Conservation (phyloP, 2,113 vertebrate species). For the Castor canadensis region DNA sequence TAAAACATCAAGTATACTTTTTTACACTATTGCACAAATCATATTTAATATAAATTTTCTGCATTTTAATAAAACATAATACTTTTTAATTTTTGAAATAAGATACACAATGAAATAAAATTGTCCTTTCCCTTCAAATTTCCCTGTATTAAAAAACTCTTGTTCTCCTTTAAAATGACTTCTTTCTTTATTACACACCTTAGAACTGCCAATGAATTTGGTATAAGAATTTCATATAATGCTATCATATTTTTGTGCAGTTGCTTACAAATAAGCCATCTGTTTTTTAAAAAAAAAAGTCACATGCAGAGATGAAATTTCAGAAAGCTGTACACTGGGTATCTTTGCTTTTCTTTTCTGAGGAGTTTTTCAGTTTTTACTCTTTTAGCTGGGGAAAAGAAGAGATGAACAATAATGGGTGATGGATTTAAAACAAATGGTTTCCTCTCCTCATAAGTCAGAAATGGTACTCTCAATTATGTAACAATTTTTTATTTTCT, state of each 20-base stretch:
- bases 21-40: not conserved
- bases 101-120: not conserved
- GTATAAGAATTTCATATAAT: not conserved
- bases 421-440: not conserved
- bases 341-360: not conserved
- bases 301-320: conserved; percentile 22
- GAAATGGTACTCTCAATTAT: not conserved
- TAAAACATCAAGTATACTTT: conserved; percentile 1
- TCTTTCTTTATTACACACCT: not conserved
- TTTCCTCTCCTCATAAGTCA: not conserved
- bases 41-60: not conserved
- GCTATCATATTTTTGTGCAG: not conserved
- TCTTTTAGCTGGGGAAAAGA: not conserved
- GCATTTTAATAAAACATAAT: not conserved
- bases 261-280: not conserved
- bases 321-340: not conserved
- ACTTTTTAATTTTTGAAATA: not conserved
- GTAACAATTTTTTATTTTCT: conserved; percentile 35
- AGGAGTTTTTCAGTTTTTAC: not conserved
- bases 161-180: not conserved
- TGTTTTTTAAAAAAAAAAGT: not conserved
- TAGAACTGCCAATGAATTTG: not conserved
- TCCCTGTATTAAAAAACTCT: not conserved
- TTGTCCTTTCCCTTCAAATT: not conserved
- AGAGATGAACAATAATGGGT: not conserved